Evolutionary conservation across 2,797 vertebrate genomes (phyloP).

Genomic region (Oreonectes daqikongensis): DNA sequence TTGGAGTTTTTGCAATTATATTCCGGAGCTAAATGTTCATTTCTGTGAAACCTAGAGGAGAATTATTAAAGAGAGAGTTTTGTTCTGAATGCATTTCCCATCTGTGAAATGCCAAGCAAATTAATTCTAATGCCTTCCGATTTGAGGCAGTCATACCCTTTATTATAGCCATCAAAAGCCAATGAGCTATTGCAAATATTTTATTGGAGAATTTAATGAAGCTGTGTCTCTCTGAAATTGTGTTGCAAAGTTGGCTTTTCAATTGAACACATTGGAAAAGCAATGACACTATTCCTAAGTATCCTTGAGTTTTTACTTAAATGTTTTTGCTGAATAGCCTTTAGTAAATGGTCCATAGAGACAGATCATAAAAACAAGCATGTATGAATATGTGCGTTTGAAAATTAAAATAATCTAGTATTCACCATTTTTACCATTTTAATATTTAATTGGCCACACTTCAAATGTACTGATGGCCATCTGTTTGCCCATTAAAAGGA

Average conservation of each 20-base stretch:
- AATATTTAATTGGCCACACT: conserved; percentile 24
- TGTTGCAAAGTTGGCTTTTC: conserved; percentile 56
- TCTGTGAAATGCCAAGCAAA: conserved; percentile 82
- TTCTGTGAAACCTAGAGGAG: conserved; percentile 58
- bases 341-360: conserved; percentile 32
- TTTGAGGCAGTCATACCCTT: conserved; percentile 78
- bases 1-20: conserved; percentile 57
- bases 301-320: conserved; percentile 31
- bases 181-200: conserved; percentile 82
- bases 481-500: conserved; percentile 16
- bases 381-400: conserved; percentile 8
- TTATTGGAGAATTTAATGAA: conserved; percentile 82
- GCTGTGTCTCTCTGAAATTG: conserved; percentile 72
- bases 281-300: conserved; percentile 16
- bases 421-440: conserved; percentile 3
- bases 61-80: conserved; percentile 49
- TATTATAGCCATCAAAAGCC: conserved; percentile 79
- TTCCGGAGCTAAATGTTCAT: conserved; percentile 62
- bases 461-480: conserved; percentile 2
- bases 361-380: conserved; percentile 27
- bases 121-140: conserved; percentile 76
- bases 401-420: background rate
- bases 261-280: conserved; percentile 40
- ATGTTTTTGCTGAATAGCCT: conserved; percentile 41
- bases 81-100: conserved; percentile 71